Evolutionary conservation across 1,140 invertebrate species (phyloP), one percentile per base, ranked within the genome.

Genomic region (Pseudomyrmex pallidus): DNA sequence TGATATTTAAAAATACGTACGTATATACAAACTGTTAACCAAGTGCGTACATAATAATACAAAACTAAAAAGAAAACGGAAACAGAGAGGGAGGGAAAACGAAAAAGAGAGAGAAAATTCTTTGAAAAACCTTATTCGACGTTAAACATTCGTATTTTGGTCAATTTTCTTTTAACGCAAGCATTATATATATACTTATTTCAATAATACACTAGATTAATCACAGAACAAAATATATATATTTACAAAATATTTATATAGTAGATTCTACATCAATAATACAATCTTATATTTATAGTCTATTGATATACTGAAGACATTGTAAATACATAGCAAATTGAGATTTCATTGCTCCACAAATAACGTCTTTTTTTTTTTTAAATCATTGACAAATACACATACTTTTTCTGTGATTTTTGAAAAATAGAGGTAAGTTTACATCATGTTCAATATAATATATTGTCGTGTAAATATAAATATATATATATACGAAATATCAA

Each of bases 381-480:
- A 61, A 52, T 54, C 20, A 17, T 3, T 48, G 12, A 46, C 44
- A 66, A 50, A 25, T 52, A 63, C 12, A 22, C 66, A 59, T 70
- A n/a, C 2, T 66, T 54, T 25, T 15, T 22, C 15, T 48, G 7
- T 78, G 67, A 46, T 15, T 1, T 57, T 57, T 57, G 1, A 56
- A 15, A 54, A 56, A 48, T 20, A 44, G 9, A 52, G 13, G 12
- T 2, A 78, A 68, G 68, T 20, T 56, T 54, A 25, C 20, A 63
- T 64, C 10, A n/a, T 44, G 50, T 76, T 66, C 12, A 59, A 17
- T 50, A 17, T 57, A 70, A 17, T 57, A 70, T 82, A 82, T 83
- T 64, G 35, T 83, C 17, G 2, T 12, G 12, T 56, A 56, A 52
- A 13, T 74, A n/a, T 48, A 46, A 2, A 25, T 25, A 25, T 25